Conservation (phyloP, 2,113 vertebrate species). For the Pachycephala philippinensis region DNA sequence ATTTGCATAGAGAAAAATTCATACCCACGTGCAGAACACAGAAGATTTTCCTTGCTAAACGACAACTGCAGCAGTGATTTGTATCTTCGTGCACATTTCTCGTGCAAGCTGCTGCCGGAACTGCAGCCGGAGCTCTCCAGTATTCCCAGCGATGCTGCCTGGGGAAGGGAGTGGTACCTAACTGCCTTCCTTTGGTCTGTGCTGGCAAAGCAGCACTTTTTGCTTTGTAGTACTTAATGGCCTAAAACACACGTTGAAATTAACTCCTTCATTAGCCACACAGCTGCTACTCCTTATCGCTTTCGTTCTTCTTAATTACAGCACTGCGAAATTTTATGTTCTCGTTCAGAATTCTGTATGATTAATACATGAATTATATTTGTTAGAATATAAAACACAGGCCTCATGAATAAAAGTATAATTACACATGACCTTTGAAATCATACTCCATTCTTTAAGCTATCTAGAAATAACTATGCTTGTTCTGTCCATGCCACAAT, state of each 20-base stretch:
- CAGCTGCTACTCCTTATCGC: not conserved
- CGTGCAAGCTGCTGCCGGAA: not conserved
- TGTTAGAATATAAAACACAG: not conserved
- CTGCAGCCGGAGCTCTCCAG: not conserved
- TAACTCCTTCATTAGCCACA: not conserved
- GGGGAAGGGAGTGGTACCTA: not conserved
- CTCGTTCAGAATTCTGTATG: not conserved
- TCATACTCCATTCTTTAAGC: not conserved
- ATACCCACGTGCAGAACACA: not conserved
- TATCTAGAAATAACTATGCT: not conserved
- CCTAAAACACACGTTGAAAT: not conserved
- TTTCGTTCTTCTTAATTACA: not conserved
- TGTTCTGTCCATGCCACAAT: not conserved
- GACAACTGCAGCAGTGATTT: not conserved
- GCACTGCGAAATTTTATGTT: not conserved
- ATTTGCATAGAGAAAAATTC: not conserved
- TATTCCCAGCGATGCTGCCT: not conserved
- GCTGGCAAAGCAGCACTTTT: not conserved
- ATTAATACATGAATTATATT: not conserved
- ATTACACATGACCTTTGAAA: not conserved
- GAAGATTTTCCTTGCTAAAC: not conserved
- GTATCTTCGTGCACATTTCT: not conserved
- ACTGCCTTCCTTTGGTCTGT: not conserved
- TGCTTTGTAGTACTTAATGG: not conserved
- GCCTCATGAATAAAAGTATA: not conserved